These are phyloP conservation scores for Mystacides longicornis DNA, from an alignment of 2,888 invertebrate genomes.

Conservation along the genomic window DNA sequence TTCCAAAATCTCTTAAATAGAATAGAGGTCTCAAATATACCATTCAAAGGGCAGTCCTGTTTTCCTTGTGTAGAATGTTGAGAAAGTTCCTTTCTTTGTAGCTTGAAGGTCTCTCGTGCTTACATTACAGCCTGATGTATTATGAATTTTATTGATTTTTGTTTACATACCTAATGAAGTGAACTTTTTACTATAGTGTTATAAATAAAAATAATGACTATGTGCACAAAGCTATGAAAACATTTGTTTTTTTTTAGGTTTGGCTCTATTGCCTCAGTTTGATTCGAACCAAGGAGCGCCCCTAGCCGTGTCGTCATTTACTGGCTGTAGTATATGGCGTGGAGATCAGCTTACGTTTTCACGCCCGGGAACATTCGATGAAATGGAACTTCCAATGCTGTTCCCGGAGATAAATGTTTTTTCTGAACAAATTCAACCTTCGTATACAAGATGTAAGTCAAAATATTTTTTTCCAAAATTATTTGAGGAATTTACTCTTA, in stretches of 20 bases:
- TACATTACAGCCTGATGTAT: too few relatives aligned
- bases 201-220: too few relatives aligned
- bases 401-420: conserved; percentile 17
- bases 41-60: too few relatives aligned
- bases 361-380: conserved; percentile 10
- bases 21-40: too few relatives aligned
- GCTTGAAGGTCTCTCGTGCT: too few relatives aligned
- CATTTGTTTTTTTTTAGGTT: conserved; percentile 5
- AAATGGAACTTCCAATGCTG: not conserved
- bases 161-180: too few relatives aligned
- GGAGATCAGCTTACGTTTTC: not conserved
- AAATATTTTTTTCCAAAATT: not conserved
- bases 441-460: not conserved
- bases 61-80: too few relatives aligned
- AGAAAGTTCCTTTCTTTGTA: too few relatives aligned
- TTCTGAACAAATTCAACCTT: conserved; percentile 3
- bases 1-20: too few relatives aligned
- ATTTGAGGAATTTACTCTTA: too few relatives aligned
- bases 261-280: conserved; percentile 2
- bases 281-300: not conserved
- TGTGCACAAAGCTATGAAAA: not conserved
- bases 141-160: too few relatives aligned
- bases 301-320: conserved; percentile 10
- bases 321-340: conserved; percentile 18
- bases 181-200: too few relatives aligned